Base-by-base conservation (phyloP, 1,140 invertebrate genomes). In the Caerostris darwini region DNA sequence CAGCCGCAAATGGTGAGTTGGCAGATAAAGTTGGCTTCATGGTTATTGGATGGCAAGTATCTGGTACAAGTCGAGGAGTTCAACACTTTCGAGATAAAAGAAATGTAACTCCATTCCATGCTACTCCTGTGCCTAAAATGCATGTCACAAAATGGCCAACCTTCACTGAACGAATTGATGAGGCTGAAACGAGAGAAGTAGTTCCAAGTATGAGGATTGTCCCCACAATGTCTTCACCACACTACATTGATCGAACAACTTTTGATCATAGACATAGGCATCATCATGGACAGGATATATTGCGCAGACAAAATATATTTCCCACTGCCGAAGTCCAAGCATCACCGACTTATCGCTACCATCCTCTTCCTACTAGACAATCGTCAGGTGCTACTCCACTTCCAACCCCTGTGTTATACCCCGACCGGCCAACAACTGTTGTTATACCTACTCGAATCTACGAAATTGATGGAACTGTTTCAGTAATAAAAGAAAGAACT, bases 1-100 rank as follows among this genome's bases (percentile, higher is more conserved):
- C 97, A 94, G 97, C 97, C 1, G 96, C 96, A 7, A 97, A 97
- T 95, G 97, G 97, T 0, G 97, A 97, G 3, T 95, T 98, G 56
- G 96, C 97, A 12, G 96, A 97, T 95, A 96, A 97, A 7, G 95
- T 97, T 69, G 96, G 97, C 57, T 95, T 97, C 93, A 97, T 97
- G 7, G 97, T 98, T 2, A 95, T 97, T 57, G 96, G 97, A 3
- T 98, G 97, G 97, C 96, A 97, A 87, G 96, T 97, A 3, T 50
- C 71, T 12, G 57, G 87, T 14, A n/a, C 69, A 10, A 67, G 34
- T n/a, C 69, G 77, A 95, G 12, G 69, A n/a, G 50, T 64, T 3
- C 8, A 56, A 7, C 59, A 90, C 12, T 53, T 58, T 7, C 64
- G 93, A 7, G 93, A 90, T n/a, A 90, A 59, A 59, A 71, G 93